Base-by-base conservation (phyloP, 1,140 invertebrate genomes). In the Elymnias hypermnestra region DNA sequence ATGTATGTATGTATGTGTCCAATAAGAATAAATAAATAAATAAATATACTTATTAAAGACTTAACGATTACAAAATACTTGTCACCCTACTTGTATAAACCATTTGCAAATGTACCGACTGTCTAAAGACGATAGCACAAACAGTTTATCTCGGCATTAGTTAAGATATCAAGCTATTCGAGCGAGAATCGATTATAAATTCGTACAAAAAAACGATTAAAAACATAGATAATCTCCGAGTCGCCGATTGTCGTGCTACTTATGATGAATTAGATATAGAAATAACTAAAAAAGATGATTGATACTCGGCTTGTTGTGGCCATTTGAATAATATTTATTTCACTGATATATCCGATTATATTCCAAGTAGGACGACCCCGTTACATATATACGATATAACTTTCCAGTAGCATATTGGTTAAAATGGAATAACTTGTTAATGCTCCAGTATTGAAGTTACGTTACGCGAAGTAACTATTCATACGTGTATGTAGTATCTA, bases 181-280 rank as follows among this genome's bases (percentile, higher is more conserved):
- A 47, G 36, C 42, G 31, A 39, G 18, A 43, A 31, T 47, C 35
- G 44, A 47, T 47, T 47, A 33, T 15, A 15, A 33, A 47, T 15
- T 47, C 37, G 37, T 22, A 38, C 6, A 39, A 47, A 47, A 46
- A 47, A 31, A 10, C 17, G 29, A 33, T 33, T 33, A 33, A 15
- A 17, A 33, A 10, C 8, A 10, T 4, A 38, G 17, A 42, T 31
- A 42, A 47, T 47, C 25, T 39, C 18, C 21, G 14, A 42, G 39
- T 42, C 29, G 14, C 15, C 9, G 44, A 47, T 47, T 22, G 25
- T 21, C 23, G 44, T 47, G 25, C 44, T 47, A 47, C 44, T 47
- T 47, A 47, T 33, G 29, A 33, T 12, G 13, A 33, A 33, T 33
- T 33, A 15, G 29, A 33, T 29, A 5, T 15, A 21, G 19, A 21